Evolutionary conservation across 2,888 invertebrate species (phyloP).

Genomic region (Tipula unca): DNA sequence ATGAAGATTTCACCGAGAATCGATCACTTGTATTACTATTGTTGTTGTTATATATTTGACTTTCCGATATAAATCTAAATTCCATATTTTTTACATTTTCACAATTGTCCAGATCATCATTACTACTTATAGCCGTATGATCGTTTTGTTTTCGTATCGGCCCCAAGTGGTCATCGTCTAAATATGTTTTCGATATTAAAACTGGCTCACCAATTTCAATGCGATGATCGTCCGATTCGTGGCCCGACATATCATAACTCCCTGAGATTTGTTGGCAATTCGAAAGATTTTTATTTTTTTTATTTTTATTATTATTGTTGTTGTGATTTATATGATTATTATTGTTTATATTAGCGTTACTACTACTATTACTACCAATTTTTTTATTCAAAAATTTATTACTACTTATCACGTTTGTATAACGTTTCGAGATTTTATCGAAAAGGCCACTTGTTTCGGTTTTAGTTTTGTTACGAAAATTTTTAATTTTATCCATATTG

Average conservation of each 20-base stretch:
- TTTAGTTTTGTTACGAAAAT: slow-evolving; percentile 27
- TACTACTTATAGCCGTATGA: not conserved
- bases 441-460: slow-evolving; percentile 31
- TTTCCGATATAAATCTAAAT: slow-evolving; percentile 26
- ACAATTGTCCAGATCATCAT: not conserved
- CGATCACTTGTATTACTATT: not conserved
- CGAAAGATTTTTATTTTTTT: not conserved
- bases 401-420: slow-evolving; percentile 33
- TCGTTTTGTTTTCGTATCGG: slow-evolving; percentile 23
- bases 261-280: slow-evolving; percentile 29
- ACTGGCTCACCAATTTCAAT: slow-evolving; percentile 40
- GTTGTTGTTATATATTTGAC: not conserved
- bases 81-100: slow-evolving; percentile 24
- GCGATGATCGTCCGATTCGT: slow-evolving; percentile 37
- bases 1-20: not conserved
- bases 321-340: not conserved
- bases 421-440: slow-evolving; percentile 38
- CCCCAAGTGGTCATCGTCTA: slow-evolving; percentile 34
- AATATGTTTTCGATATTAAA: slow-evolving; percentile 39
- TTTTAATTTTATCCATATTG: slow-evolving; percentile 28
- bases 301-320: slow-evolving; percentile 25
- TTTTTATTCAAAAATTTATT: slow-evolving; percentile 36
- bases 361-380: slow-evolving; percentile 27
- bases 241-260: slow-evolving; percentile 41
- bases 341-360: not conserved